phyloP scores from a whole-genome alignment of 2,888 invertebrate genomes.

The Tipula helvola region DNA sequence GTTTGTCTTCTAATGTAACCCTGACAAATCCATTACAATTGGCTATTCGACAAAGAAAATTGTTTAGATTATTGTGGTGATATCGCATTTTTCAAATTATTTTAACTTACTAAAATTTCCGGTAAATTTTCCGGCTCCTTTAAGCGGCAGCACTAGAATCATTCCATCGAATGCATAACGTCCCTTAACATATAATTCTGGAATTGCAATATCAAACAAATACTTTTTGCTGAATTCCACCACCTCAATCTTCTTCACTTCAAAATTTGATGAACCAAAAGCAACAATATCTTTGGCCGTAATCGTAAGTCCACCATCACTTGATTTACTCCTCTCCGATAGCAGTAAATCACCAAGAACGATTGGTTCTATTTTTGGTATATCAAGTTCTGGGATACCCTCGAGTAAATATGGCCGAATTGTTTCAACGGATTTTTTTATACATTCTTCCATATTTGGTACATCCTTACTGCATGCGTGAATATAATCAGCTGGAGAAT shows the following conservation, averaged over 20 bases:
- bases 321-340: slow-evolving; percentile 6
- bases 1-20: slow-evolving; percentile 23
- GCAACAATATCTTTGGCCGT: slow-evolving; percentile 14
- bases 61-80: too few relatives aligned
- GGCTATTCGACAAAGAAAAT: slow-evolving; percentile 18
- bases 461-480: slow-evolving; percentile 47
- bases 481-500: slow-evolving; percentile 43
- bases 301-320: slow-evolving; percentile 10
- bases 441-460: slow-evolving; percentile 44
- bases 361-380: slow-evolving; percentile 49
- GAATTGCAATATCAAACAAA: slow-evolving; percentile 36
- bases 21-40: slow-evolving; percentile 27
- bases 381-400: slow-evolving; percentile 48
- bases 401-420: slow-evolving; percentile 40
- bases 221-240: slow-evolving; percentile 27
- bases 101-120: slow-evolving; percentile 41
- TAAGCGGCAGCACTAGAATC: slow-evolving; percentile 39
- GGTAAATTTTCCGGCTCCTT: slow-evolving; percentile 40
- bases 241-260: slow-evolving; percentile 12
- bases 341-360: slow-evolving; percentile 14
- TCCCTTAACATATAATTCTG: slow-evolving; percentile 38
- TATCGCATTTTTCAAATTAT: neutral
- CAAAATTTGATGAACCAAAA: slow-evolving; percentile 13
- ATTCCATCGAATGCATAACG: slow-evolving; percentile 41
- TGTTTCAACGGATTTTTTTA: slow-evolving; percentile 42